Evolutionary conservation across 2,113 vertebrate genomes (phyloP).

Genomic region (Syrrhaptes paradoxus): DNA sequence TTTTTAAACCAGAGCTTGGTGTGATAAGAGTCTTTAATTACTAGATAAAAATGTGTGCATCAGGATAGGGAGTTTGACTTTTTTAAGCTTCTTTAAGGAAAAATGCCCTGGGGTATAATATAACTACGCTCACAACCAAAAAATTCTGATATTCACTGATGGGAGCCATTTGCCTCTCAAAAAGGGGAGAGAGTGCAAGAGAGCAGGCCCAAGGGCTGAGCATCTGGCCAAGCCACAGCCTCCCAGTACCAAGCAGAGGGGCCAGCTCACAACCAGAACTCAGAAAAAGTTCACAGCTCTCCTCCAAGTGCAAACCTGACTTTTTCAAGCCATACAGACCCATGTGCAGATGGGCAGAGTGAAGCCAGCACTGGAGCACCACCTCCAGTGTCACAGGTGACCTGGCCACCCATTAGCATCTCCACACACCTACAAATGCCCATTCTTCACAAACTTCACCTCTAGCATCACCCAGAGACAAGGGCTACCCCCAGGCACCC

Average conservation of each 20-base stretch:
- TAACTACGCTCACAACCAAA: not conserved
- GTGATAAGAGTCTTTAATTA: constrained; percentile 35
- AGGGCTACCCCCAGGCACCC: not conserved
- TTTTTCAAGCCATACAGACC: not conserved
- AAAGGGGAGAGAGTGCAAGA: not conserved
- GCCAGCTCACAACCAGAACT: not conserved
- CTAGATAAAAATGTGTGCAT: not conserved
- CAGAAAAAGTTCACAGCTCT: not conserved
- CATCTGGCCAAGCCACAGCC: not conserved
- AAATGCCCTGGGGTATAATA: not conserved
- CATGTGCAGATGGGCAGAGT: fast-evolving
- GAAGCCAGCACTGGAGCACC: fast-evolving
- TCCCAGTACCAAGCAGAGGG: not conserved
- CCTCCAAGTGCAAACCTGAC: not conserved
- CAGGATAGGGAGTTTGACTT: not conserved
- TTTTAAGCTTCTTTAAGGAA: not conserved
- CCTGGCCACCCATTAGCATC: not conserved
- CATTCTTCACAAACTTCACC: not conserved
- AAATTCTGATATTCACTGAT: not conserved
- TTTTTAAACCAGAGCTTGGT: constrained; percentile 19
- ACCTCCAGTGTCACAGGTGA: not conserved
- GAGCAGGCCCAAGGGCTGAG: not conserved
- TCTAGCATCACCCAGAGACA: not conserved
- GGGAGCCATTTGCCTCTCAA: not conserved
- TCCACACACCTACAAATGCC: not conserved